Evolutionary conservation across 2,113 vertebrate species (phyloP).

Genomic region (Lagopus muta): DNA sequence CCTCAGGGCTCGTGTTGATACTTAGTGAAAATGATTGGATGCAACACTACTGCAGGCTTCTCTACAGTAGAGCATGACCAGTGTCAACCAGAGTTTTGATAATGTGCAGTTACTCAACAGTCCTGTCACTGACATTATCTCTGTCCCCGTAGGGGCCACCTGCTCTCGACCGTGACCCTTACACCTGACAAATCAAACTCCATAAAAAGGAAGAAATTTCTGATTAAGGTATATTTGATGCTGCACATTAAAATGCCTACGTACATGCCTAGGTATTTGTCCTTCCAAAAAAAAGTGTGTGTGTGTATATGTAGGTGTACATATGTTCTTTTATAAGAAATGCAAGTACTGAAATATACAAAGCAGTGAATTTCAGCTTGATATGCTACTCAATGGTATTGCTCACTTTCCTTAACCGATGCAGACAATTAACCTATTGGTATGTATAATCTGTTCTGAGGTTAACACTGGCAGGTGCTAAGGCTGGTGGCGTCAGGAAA

Average conservation of each 20-base stretch:
- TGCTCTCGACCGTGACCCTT: conserved; percentile 71
- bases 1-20: conserved; percentile 61
- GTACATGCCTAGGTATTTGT: conserved; percentile 12
- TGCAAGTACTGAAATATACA: conserved; percentile 17
- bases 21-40: conserved; percentile 66
- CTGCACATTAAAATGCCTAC: conserved; percentile 15
- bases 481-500: background rate
- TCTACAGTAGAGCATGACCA: conserved; percentile 56
- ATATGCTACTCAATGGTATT: background rate
- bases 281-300: background rate
- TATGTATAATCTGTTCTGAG: background rate
- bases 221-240: conserved; percentile 13
- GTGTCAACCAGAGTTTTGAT: conserved; percentile 68
- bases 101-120: conserved; percentile 65
- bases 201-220: conserved; percentile 9
- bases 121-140: conserved; percentile 54
- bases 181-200: conserved; percentile 55
- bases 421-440: conserved; percentile 17
- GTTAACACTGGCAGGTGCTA: background rate
- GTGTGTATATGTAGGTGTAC: background rate
- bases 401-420: conserved; percentile 16
- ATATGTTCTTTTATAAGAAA: conserved; percentile 9
- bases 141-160: conserved; percentile 54
- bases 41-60: conserved; percentile 72
- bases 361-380: conserved; percentile 23